phyloP scores from a whole-genome alignment of 2,113 vertebrate genomes.

The Thunnus thynnus region DNA sequence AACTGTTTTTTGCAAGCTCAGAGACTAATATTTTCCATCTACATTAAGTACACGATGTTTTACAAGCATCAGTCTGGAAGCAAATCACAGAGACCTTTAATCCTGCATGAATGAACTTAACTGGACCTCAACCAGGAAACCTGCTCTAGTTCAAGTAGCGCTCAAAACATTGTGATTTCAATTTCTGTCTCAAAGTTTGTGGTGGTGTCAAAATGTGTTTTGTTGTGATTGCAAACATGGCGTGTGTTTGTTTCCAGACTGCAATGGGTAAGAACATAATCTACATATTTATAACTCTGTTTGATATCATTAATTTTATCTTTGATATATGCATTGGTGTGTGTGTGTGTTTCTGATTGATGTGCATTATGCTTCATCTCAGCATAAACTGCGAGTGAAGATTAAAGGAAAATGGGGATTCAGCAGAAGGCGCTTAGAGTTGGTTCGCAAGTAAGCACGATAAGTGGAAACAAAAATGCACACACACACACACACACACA shows the following conservation, averaged over 20 bases:
- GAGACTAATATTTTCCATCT: background rate
- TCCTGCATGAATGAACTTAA: background rate
- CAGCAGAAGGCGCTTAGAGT: constrained; percentile 74
- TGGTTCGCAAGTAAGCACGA: constrained; percentile 68
- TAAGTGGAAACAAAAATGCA: constrained; percentile 65
- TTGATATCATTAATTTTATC: constrained; percentile 80
- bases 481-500: constrained; percentile 4
- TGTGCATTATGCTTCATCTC: constrained; percentile 83
- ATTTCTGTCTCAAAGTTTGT: constrained; percentile 24
- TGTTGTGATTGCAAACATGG: constrained; percentile 54
- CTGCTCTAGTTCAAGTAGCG: background rate
- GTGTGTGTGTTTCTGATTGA: constrained; percentile 76
- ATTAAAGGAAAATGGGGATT: constrained; percentile 81
- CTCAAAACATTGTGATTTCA: background rate
- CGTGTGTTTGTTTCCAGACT: constrained; percentile 55
- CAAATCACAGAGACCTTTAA: background rate
- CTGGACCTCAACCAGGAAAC: background rate
- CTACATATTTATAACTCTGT: constrained; percentile 79
- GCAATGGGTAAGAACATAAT: constrained; percentile 55
- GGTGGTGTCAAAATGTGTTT: constrained; percentile 47
- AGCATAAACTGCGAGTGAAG: constrained; percentile 76
- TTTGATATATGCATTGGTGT: constrained; percentile 76
- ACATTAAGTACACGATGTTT: background rate
- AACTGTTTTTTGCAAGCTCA: background rate
- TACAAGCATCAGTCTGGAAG: background rate